Base-by-base conservation (phyloP, 2,113 vertebrate genomes). In the Cheilinus undulatus region DNA sequence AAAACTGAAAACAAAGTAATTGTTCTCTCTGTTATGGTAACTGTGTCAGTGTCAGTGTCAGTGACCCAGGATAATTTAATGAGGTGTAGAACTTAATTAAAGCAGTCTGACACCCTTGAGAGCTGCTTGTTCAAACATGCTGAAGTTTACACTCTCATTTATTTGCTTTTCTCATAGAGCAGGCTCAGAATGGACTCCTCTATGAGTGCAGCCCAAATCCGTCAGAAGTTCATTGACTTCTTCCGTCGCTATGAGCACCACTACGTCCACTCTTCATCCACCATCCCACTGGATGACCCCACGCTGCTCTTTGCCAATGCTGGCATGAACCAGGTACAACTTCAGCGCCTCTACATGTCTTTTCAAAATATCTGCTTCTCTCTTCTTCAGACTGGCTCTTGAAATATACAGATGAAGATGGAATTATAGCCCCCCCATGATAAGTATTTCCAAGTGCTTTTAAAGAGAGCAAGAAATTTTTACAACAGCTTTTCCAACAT, bases 281-380 rank as follows among this genome's bases (percentile, higher is more conserved):
- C 94, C 40, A 88, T 99, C 71, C 98, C 98, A 0, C 71, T 99
- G 91, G 97, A 99, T 10, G 98, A 99, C 76, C 97, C 98, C 82
- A 99, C 97, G 0, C 91, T 99, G 82, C 97, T 99, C 8, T 99
- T 99, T 46, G 96, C 98, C 79, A 99, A 99, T 4, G 97, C 97
- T 0, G 97, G 97, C 77, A 99, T 99, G 97, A 99, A 99, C 86
- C 97, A 99, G 96, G 97, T 99, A 91, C 19, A 0, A 12, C 5
- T 0, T 7, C 14, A 27, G 13, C 12, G 1, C 0, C 0, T 66
- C n/a, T 12, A 4, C 5, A 0, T 1, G 1, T 14, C 15, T 19
- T 7, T 17, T 8, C 13, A 1, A n/a, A 10, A 30, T 30, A 14
- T 40, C 1, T n/a, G 40, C 20, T 4, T 23, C 30, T 54, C 11